Percentiles rank a stretch among this genome's conserved stretches.
These are phyloP conservation scores for Ciconia stormi DNA, from an alignment of 2,113 vertebrate species.

Conservation along the genomic window DNA sequence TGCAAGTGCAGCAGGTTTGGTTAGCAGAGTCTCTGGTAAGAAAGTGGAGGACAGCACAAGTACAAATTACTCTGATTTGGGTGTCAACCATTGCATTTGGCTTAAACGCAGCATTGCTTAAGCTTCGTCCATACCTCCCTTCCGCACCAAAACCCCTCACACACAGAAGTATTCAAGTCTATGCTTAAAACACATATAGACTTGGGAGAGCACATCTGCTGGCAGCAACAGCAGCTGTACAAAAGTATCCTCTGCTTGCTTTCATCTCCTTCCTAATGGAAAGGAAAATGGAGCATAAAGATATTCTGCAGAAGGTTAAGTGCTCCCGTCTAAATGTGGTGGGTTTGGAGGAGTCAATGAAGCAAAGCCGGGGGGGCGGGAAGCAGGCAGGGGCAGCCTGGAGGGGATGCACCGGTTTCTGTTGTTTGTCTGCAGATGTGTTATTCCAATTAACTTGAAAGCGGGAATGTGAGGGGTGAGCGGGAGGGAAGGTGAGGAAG, in stretches of 20 bases:
- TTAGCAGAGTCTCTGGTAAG: background rate
- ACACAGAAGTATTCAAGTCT: background rate
- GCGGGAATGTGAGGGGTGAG: background rate
- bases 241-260: conserved; percentile 61
- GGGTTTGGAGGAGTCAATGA: conserved; percentile 41
- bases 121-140: background rate
- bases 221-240: conserved; percentile 23
- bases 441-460: conserved; percentile 51
- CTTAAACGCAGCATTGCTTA: background rate
- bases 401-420: background rate
- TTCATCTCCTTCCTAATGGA: conserved; percentile 69
- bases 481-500: background rate
- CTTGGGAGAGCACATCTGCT: background rate
- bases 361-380: background rate
- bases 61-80: background rate
- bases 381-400: background rate
- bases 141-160: background rate
- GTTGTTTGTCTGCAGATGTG: conserved; percentile 34
- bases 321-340: conserved; percentile 47
- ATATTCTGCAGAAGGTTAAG: conserved; percentile 74
- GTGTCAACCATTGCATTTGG: background rate
- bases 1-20: background rate
- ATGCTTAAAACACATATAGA: background rate
- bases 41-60: background rate
- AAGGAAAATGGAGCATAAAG: conserved; percentile 79